Evolutionary conservation across 2,797 vertebrate genomes (phyloP).

Genomic region (Remorina albescens): DNA sequence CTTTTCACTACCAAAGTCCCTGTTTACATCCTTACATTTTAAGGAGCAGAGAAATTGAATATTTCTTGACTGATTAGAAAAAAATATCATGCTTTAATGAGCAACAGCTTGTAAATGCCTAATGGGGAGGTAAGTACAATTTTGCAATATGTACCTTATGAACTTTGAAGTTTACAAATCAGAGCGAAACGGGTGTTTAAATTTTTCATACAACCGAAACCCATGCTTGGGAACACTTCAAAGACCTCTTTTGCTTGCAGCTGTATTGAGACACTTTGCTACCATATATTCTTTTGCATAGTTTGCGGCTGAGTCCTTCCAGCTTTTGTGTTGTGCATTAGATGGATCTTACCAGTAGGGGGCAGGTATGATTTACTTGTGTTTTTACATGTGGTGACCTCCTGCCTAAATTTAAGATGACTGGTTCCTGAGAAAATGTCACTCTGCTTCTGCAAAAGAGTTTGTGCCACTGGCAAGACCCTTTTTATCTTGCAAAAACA

Average conservation of each 20-base stretch:
- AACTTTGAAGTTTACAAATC: neutral
- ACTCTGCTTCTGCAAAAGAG: slow-evolving; percentile 17
- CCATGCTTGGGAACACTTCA: neutral
- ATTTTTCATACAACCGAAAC: neutral
- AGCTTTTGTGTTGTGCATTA: slow-evolving; percentile 13
- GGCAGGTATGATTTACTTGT: slow-evolving; percentile 72
- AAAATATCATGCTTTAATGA: neutral
- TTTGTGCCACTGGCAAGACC: neutral
- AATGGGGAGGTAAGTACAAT: too few species aligned
- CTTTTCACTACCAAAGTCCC: too few species aligned
- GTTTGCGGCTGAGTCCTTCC: neutral
- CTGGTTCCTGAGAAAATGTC: slow-evolving; percentile 12
- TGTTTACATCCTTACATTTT: neutral
- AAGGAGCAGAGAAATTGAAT: neutral
- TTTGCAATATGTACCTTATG: neutral
- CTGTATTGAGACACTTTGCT: too few species aligned
- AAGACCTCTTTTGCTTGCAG: too few species aligned
- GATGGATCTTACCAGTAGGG: slow-evolving; percentile 68
- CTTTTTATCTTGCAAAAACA: too few species aligned
- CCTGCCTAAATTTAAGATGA: slow-evolving; percentile 9
- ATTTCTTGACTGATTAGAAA: neutral
- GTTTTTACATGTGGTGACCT: slow-evolving; percentile 3
- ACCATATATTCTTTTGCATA: too few species aligned
- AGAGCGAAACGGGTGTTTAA: neutral
- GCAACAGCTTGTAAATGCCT: too few species aligned